A percentile compares a stretch with the other conserved stretches of the same genome.
Conservation (phyloP, 1,140 invertebrate species). For the Linepithema humile region DNA sequence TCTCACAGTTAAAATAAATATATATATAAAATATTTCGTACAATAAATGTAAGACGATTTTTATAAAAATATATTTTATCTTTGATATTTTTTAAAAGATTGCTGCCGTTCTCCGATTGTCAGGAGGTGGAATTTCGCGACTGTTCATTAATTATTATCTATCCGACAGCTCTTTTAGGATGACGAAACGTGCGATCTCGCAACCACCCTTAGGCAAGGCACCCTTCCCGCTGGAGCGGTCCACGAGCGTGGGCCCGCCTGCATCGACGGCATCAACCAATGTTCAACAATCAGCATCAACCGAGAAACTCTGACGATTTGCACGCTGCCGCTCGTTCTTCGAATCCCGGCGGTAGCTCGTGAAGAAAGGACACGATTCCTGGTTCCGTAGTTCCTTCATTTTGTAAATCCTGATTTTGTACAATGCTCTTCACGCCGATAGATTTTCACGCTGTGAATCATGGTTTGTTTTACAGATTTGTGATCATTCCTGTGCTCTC, state of each 20-base stretch:
- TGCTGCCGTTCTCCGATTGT: background rate
- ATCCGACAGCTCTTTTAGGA: slow-evolving; percentile 78
- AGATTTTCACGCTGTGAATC: background rate
- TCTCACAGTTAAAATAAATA: no score
- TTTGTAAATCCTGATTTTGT: background rate
- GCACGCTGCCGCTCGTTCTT: slow-evolving; percentile 82
- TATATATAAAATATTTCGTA: no score
- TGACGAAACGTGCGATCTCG: slow-evolving; percentile 80
- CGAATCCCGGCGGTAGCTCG: slow-evolving; percentile 77
- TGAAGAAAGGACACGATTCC: slow-evolving; percentile 25
- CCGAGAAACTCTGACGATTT: slow-evolving; percentile 83
- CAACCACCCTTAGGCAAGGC: slow-evolving; percentile 72
- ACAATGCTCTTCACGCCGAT: background rate
- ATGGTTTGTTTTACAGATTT: no score
- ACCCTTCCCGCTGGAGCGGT: slow-evolving; percentile 75
- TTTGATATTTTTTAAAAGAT: background rate
- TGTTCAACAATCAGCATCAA: slow-evolving; percentile 71
- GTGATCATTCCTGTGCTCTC: no score
- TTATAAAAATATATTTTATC: background rate
- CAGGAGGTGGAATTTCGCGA: background rate
- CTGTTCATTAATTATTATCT: background rate
- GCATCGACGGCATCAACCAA: slow-evolving; percentile 65
- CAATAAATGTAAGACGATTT: no score
- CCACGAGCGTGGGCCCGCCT: slow-evolving; percentile 79
- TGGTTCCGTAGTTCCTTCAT: slow-evolving; percentile 15